A percentile compares a stretch with the other conserved stretches of the same genome.
Conservation (phyloP, 2,888 invertebrate genomes). For the Flabesymbios commensalis region DNA sequence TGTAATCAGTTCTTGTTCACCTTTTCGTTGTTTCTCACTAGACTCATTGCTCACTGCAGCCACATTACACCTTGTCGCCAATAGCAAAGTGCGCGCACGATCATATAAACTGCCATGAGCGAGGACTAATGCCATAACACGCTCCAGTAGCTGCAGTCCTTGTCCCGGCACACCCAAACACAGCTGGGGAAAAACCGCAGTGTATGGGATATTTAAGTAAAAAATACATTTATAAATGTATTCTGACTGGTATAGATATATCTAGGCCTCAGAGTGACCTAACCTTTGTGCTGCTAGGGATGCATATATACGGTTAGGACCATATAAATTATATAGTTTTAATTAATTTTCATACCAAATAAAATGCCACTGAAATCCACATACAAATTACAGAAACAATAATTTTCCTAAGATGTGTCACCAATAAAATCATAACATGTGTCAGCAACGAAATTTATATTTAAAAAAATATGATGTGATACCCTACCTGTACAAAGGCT, state of each 20-base stretch:
- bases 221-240: too few species aligned
- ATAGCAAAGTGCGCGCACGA: slow-evolving; percentile 75
- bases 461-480: neutral
- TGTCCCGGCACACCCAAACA: slow-evolving; percentile 77
- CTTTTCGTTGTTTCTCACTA: neutral
- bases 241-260: too few species aligned
- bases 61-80: slow-evolving; percentile 79
- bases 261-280: too few species aligned
- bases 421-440: slow-evolving; percentile 12
- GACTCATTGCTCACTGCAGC: slow-evolving; percentile 60
- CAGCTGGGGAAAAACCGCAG: slow-evolving; percentile 65
- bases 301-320: too few species aligned
- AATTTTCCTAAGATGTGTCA: too few species aligned
- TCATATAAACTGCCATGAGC: slow-evolving; percentile 83
- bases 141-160: slow-evolving; percentile 73
- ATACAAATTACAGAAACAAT: too few species aligned
- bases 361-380: too few species aligned
- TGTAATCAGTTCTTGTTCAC: too few species aligned
- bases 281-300: too few species aligned
- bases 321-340: too few species aligned
- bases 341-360: too few species aligned
- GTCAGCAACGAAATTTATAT: neutral
- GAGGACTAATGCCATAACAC: slow-evolving; percentile 73
- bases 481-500: slow-evolving; percentile 71
- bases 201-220: too few species aligned